These are phyloP conservation scores for Ochropleura plecta DNA, from an alignment of 2,888 invertebrate genomes.

Conservation along the genomic window DNA sequence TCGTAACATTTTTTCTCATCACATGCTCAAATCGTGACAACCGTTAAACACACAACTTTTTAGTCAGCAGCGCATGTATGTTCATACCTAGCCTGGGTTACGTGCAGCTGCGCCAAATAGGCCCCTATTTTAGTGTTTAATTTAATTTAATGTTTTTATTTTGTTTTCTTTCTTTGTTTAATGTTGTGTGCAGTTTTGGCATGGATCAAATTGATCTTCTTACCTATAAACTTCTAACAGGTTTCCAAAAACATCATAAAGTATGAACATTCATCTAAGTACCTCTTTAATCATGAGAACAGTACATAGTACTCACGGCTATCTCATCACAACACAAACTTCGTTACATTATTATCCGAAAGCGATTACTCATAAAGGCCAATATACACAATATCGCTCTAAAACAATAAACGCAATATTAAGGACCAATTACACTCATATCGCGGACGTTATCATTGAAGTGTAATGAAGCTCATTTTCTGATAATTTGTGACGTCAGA, in stretches of 20 bases:
- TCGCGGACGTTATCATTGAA: constrained; percentile 56
- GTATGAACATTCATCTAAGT: neutral
- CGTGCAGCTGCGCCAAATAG: too few relatives aligned
- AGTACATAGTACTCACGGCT: constrained; percentile 9
- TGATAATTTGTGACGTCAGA: constrained; percentile 66
- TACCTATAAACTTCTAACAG: neutral
- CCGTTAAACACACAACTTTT: neutral
- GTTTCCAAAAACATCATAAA: neutral
- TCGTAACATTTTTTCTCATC: neutral
- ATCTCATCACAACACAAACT: constrained; percentile 27
- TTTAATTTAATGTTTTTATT: too few relatives aligned
- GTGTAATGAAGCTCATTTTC: constrained; percentile 66
- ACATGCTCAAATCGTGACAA: neutral
- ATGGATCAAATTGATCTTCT: neutral
- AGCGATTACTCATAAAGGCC: constrained; percentile 43
- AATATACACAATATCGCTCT: constrained; percentile 43
- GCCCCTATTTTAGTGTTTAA: too few relatives aligned
- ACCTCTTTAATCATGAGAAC: constrained; percentile 1
- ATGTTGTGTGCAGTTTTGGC: too few relatives aligned
- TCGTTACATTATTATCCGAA: constrained; percentile 40
- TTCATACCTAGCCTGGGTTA: too few relatives aligned
- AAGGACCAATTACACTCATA: constrained; percentile 60
- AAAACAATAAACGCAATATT: constrained; percentile 62
- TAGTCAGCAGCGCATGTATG: neutral
- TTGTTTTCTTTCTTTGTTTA: too few relatives aligned